Evolutionary conservation across 2,113 vertebrate species (phyloP).

Genomic region (Ptilonorhynchus violaceus): DNA sequence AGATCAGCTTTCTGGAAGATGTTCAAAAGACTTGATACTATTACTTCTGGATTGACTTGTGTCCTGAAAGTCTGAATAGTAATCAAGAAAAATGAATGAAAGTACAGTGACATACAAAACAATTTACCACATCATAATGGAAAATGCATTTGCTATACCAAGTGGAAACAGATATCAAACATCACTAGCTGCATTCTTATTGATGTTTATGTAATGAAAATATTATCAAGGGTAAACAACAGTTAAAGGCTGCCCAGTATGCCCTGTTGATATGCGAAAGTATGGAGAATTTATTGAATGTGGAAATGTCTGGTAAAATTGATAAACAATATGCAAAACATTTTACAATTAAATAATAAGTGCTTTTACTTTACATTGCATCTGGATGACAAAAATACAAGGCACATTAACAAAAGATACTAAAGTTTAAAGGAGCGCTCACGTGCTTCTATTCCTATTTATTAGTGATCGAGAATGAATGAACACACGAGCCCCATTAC

Average conservation of each 20-base stretch:
- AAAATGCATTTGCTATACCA: background rate
- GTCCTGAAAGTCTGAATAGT: slow-evolving; percentile 70
- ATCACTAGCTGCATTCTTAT: background rate
- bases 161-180: background rate
- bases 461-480: background rate
- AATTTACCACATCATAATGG: background rate
- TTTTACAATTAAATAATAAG: background rate
- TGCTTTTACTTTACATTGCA: background rate
- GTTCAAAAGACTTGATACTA: slow-evolving; percentile 73
- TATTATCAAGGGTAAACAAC: background rate
- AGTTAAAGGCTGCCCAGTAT: background rate
- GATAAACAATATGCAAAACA: background rate
- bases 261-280: background rate
- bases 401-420: background rate
- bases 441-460: background rate
- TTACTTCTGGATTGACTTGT: slow-evolving; percentile 73
- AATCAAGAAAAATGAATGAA: background rate
- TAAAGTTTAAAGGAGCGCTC: background rate
- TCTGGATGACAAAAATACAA: background rate
- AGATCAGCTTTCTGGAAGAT: slow-evolving; percentile 80
- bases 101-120: background rate
- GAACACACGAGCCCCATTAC: background rate
- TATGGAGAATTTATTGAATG: background rate
- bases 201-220: background rate
- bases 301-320: background rate